Percentiles rank a stretch among this genome's conserved stretches.
Conservation (phyloP, 2,888 invertebrate genomes). For the Stenodema calcarata region DNA sequence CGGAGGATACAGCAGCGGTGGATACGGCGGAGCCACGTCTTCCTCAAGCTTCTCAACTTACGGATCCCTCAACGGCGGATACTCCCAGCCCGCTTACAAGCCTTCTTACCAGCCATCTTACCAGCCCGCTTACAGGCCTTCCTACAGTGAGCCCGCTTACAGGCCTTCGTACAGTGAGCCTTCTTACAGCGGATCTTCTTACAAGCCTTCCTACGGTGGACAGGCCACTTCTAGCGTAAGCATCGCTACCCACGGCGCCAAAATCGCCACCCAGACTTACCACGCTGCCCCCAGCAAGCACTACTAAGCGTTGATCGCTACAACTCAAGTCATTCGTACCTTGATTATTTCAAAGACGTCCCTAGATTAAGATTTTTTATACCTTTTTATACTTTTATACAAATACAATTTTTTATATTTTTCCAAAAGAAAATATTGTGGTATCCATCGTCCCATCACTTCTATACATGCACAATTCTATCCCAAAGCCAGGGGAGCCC, state of each 20-base stretch:
- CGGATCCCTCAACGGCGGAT: neutral
- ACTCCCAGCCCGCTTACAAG: constrained; percentile 18
- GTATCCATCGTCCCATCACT: no score
- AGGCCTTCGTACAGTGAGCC: constrained; percentile 18
- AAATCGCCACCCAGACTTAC: constrained; percentile 47
- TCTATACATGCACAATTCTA: no score
- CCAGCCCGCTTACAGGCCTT: neutral
- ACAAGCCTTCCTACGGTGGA: constrained; percentile 36
- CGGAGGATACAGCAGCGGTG: constrained; percentile 25
- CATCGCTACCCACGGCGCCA: constrained; percentile 52
- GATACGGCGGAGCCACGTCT: constrained; percentile 25
- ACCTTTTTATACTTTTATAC: constrained; percentile 39
- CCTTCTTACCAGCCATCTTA: neutral
- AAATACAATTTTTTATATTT: constrained; percentile 26
- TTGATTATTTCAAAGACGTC: neutral
- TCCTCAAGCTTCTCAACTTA: constrained; percentile 4
- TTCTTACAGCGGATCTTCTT: constrained; percentile 20
- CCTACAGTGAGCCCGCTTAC: constrained; percentile 29
- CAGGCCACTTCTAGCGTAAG: constrained; percentile 50
- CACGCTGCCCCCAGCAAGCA: constrained; percentile 49
- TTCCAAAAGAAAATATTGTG: neutral
- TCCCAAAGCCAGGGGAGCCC: no score
- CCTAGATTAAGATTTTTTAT: constrained; percentile 5
- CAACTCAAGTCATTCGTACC: constrained; percentile 6
- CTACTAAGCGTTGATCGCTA: constrained; percentile 43